Base-by-base conservation (phyloP, 2,113 vertebrate species). In the Tragelaphus imberbis region DNA sequence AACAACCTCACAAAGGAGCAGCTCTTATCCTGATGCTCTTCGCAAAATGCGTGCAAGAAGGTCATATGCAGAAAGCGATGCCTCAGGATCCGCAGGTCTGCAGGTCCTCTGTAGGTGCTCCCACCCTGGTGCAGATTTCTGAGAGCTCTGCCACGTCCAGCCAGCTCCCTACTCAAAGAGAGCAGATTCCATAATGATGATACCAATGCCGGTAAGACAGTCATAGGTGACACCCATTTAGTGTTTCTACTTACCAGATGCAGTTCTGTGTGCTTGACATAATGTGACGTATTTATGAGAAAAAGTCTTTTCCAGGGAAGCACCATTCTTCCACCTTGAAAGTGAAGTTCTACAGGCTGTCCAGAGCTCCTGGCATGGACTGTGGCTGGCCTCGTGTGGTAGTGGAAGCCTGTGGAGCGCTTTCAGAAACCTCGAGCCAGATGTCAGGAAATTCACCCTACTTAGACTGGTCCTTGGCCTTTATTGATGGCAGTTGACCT, bases 1-100 rank as follows among this genome's bases (percentile, higher is more conserved):
- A 27, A 6, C 25, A 14, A 55, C 11, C 9, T 53, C 47, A 13
- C 17, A 53, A 28, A 59, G 17, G 51, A 81, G 28, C 81, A 59
- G 40, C 27, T 71, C 86, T 23, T 33, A 27, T 84, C 56, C 30
- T 44, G 30, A 55, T 36, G 36, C 8, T 63, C 6, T 51, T 81
- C 15, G 61, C 71, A 85, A 30, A n/a, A 17, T 51, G 7, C 16
- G 1, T 33, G 8, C 68, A 7, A 6, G 56, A 33, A 36, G 1
- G 6, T 33, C 19, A 7, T 1, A 8, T 49, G 81, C 82, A 25
- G 49, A 16, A 65, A 12, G 1, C 2, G 7, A 16, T 3, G 2
- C 25, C 1, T 17, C 1, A 1, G 30, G 80, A 63, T 27, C 0
- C 21, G 2, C 28, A 3, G 1, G 1, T 56, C 84, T 85, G 77